A percentile compares a stretch with the other conserved stretches of the same genome.
These are phyloP conservation scores for Anastatus disparis DNA, from an alignment of 1,140 invertebrate genomes.

Conservation along the genomic window DNA sequence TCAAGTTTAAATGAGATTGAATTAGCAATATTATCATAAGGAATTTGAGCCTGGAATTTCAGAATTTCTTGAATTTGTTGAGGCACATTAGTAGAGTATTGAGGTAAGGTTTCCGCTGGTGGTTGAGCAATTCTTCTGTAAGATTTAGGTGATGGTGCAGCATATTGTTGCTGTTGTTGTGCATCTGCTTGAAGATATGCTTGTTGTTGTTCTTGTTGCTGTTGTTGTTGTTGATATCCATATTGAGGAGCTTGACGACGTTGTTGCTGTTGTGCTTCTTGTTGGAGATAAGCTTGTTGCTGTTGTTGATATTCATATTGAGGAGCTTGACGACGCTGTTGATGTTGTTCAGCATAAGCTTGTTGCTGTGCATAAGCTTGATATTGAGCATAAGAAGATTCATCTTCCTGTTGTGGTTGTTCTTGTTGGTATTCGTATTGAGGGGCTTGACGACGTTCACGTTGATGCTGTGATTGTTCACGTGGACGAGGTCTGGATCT, in stretches of 20 bases:
- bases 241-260: not conserved
- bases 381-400: not conserved
- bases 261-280: not conserved
- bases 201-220: not conserved
- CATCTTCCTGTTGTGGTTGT: not conserved
- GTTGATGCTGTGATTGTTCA: not conserved
- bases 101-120: constrained; percentile 50
- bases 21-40: constrained; percentile 63
- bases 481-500: constrained; percentile 40
- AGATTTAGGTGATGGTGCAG: constrained; percentile 32
- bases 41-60: constrained; percentile 58
- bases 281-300: not conserved
- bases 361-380: not conserved
- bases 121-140: constrained; percentile 51
- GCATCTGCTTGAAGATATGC: not conserved
- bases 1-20: constrained; percentile 53
- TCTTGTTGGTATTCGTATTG: not conserved
- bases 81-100: constrained; percentile 61
- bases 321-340: not conserved
- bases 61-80: constrained; percentile 53
- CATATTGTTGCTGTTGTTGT: constrained; percentile 40
- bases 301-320: not conserved
- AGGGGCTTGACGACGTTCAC: constrained; percentile 8
- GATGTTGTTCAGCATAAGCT: not conserved
- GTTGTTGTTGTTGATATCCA: not conserved